Percentiles rank a stretch among this genome's conserved stretches.
Conservation (phyloP, 2,113 vertebrate species). For the Zosterops japonicus region DNA sequence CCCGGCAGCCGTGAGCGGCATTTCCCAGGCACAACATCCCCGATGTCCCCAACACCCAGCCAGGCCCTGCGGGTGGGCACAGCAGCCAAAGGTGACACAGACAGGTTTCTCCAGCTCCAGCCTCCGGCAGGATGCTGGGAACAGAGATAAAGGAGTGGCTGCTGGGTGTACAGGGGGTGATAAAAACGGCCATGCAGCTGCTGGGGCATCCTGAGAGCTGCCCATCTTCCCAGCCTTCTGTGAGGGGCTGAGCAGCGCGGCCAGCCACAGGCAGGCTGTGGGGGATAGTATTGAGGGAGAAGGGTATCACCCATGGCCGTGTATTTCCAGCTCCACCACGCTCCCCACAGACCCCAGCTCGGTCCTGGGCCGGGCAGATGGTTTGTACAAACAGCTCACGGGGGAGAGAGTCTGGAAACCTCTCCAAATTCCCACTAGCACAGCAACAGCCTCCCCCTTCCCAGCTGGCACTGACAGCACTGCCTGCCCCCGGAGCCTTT, state of each 20-base stretch:
- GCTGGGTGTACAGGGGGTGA: neutral
- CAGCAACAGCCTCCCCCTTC: neutral
- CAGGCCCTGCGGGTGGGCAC: neutral
- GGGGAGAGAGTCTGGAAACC: neutral
- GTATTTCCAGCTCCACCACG: accelerated
- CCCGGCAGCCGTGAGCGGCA: neutral
- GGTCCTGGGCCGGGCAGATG: accelerated
- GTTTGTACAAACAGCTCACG: neutral
- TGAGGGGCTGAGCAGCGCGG: neutral
- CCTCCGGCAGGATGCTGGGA: neutral
- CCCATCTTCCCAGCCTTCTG: neutral
- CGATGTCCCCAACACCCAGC: neutral
- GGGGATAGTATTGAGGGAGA: neutral
- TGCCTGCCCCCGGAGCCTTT: accelerated
- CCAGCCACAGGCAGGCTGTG: accelerated
- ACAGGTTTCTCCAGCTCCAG: neutral
- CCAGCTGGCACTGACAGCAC: neutral
- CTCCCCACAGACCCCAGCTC: neutral
- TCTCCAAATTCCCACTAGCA: neutral
- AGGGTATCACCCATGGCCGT: accelerated
- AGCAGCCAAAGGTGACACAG: neutral
- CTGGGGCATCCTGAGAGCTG: accelerated
- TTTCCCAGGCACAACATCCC: neutral
- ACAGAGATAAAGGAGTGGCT: neutral
- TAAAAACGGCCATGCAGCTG: constrained; percentile 4